A percentile compares a stretch with the other conserved stretches of the same genome.
Evolutionary conservation across 1,140 invertebrate species (phyloP).

Genomic region (Whitmania pigra): DNA sequence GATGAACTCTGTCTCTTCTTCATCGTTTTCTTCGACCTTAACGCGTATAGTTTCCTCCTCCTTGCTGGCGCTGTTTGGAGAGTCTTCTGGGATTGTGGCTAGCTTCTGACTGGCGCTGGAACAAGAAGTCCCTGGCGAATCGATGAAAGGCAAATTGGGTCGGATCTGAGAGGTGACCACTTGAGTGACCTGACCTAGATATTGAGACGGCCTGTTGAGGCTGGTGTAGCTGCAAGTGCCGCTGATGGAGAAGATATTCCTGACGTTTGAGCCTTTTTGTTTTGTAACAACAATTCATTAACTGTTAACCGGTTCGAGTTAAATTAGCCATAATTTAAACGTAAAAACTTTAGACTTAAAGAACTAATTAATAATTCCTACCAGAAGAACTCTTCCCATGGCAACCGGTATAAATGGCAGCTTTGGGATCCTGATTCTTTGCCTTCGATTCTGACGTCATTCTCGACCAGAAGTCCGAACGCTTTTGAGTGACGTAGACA

Average conservation of each 20-base stretch:
- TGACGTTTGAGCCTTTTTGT: too few species aligned
- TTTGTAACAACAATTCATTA: too few species aligned
- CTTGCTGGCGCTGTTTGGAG: not conserved
- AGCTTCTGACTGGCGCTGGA: not conserved
- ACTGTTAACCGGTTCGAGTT: too few species aligned
- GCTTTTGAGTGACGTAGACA: slow-evolving; percentile 8
- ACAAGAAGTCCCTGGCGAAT: not conserved
- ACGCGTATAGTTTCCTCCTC: not conserved
- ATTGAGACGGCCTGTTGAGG: too few species aligned
- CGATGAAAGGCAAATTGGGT: slow-evolving; percentile 6
- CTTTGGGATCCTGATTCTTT: too few species aligned
- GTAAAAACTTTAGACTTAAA: too few species aligned
- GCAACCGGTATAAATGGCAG: too few species aligned
- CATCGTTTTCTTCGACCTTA: not conserved
- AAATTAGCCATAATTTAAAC: too few species aligned
- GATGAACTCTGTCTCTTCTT: not conserved
- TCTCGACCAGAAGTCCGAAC: not conserved
- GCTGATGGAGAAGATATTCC: too few species aligned
- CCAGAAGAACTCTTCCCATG: too few species aligned
- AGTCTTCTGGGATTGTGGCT: not conserved
- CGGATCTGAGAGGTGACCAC: not conserved
- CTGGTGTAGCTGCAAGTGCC: too few species aligned
- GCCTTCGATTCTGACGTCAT: not conserved
- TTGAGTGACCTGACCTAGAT: not conserved
- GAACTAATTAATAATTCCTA: too few species aligned